Evolutionary conservation across 1,140 invertebrate species (phyloP).

Genomic region (Drosophila lacertosa): DNA sequence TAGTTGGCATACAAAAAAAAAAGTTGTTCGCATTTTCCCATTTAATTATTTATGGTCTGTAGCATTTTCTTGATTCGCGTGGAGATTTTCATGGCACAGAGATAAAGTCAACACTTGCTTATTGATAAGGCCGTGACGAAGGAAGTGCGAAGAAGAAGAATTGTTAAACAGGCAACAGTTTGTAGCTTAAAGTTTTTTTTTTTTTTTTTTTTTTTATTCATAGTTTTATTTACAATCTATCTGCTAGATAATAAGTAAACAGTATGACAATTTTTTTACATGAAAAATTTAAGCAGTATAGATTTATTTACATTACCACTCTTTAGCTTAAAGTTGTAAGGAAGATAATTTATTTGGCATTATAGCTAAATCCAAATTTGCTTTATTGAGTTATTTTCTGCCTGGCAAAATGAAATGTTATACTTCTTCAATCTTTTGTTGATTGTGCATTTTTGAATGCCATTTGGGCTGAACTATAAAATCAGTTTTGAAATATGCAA

Average conservation of each 20-base stretch:
- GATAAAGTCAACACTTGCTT: conserved; percentile 31
- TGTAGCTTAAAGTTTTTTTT: background rate
- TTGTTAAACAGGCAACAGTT: background rate
- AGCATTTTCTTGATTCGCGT: conserved; percentile 1
- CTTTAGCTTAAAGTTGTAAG: too few relatives aligned
- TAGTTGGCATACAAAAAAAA: conserved; percentile 17
- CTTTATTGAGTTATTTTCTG: too few relatives aligned
- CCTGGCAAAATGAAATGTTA: too few relatives aligned
- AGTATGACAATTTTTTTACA: too few relatives aligned
- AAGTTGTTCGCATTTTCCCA: background rate
- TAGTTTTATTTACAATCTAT: too few relatives aligned
- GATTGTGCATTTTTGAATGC: background rate
- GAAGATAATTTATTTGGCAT: too few relatives aligned
- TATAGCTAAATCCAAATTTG: too few relatives aligned
- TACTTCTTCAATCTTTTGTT: too few relatives aligned
- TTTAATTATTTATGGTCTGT: conserved; percentile 27
- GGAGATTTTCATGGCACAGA: conserved; percentile 8
- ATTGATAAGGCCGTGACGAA: background rate
- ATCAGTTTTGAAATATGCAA: conserved; percentile 2
- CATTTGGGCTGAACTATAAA: background rate
- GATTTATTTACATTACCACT: too few relatives aligned
- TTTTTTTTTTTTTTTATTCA: too few relatives aligned
- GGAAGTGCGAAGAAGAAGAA: background rate
- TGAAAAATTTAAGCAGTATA: too few relatives aligned
- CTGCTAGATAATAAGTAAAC: too few relatives aligned